Evolutionary conservation across 2,113 vertebrate species (phyloP), one percentile per base, ranked within the genome.

Genomic region (Ibidorhyncha struthersii): DNA sequence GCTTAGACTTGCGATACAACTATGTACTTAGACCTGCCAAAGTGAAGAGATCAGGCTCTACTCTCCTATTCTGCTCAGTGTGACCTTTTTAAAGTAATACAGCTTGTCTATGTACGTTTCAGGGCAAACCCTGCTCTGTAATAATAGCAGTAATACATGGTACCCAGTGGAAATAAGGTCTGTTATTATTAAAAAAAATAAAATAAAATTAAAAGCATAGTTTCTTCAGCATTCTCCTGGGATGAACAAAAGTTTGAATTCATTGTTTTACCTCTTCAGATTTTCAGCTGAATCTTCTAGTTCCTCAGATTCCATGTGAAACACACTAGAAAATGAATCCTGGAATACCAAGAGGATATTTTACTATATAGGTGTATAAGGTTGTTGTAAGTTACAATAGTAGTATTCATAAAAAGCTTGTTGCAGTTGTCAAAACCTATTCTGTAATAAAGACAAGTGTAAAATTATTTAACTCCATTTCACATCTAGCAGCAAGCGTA

Each of bases 271-370:
- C 99, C 99, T 99, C 96, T 98, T 99, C 73, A 98, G 82, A 43
- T 96, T 83, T 56, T 98, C 98, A 30, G 98, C 72, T 58, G 98
- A 95, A 78, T 99, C 98, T 56, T 97, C 95, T 47, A 99, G 97
- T 89, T 99, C 99, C 65, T 99, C 98, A 69, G 98, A 98, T 90
- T 99, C 99, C 99, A 99, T 99, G 96, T 99, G 99, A 97, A 99
- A 99, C 85, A 99, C 99, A 62, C 99, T 99, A 94, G 99, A 99
- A 98, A 99, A 99, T 43, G 99, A 99, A 96, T 99, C 99, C 99
- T 99, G 98, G 53, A 98, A 98, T n/a, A 95, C 11, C 84, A 8
- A 43, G 21, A 96, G 30, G 36, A 45, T 89, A 82, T 62, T 89
- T 91, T 55, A 94, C 93, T 66, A 56, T 16, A 47, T 20, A 49